Conservation (phyloP, 2,797 vertebrate genomes). For the Adelosebastes latens region DNA sequence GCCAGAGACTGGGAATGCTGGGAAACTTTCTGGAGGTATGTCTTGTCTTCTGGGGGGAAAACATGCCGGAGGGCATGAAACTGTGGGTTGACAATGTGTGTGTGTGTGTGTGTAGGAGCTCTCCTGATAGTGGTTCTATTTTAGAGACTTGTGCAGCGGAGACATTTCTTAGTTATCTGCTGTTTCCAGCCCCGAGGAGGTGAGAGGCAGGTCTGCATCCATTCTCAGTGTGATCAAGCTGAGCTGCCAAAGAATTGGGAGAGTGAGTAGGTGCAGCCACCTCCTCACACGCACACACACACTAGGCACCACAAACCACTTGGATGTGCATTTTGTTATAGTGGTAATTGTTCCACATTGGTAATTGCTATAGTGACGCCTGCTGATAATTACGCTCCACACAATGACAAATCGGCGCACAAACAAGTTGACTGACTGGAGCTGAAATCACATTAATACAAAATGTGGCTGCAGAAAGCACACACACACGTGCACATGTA, state of each 20-base stretch:
- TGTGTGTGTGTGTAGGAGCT: slow-evolving; percentile 31
- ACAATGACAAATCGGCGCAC: slow-evolving; percentile 30
- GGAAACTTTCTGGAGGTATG: slow-evolving; percentile 51
- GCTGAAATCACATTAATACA: slow-evolving; percentile 3
- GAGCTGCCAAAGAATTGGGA: slow-evolving; percentile 55
- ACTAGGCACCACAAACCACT: slow-evolving; percentile 19
- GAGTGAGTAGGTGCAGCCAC: slow-evolving; percentile 45
- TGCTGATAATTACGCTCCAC: slow-evolving; percentile 54
- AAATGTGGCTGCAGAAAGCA: background rate
- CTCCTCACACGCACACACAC: background rate
- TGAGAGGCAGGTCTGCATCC: slow-evolving; percentile 68
- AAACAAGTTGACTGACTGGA: slow-evolving; percentile 37
- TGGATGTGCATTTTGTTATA: slow-evolving; percentile 50
- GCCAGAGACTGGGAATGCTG: slow-evolving; percentile 44
- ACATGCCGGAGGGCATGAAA: slow-evolving; percentile 59
- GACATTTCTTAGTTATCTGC: slow-evolving; percentile 75
- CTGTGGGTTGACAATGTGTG: slow-evolving; percentile 47
- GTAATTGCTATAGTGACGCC: slow-evolving; percentile 50
- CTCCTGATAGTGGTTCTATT: slow-evolving; percentile 76
- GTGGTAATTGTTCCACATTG: slow-evolving; percentile 55
- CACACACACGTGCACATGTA: slow-evolving; percentile 5
- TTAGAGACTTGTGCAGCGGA: slow-evolving; percentile 64
- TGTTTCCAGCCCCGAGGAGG: slow-evolving; percentile 67
- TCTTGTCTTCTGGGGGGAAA: slow-evolving; percentile 53
- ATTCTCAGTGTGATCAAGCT: slow-evolving; percentile 55